A percentile compares a stretch with the other conserved stretches of the same genome.
Conservation (phyloP, 2,888 invertebrate species). For the Acleris holmiana region DNA sequence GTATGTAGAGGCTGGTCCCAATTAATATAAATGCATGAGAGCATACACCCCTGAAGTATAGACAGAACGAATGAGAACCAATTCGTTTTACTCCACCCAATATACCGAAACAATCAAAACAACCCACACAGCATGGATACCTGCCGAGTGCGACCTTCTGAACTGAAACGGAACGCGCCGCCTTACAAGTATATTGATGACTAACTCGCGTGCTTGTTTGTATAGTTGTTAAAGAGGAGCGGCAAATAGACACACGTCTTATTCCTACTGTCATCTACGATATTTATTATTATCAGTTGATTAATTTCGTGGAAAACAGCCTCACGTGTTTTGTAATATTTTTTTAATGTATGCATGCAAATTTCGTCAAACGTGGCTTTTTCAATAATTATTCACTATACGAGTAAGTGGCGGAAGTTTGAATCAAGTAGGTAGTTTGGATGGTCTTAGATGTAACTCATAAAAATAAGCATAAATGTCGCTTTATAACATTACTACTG, state of each 20-base stretch:
- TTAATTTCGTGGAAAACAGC: too few species aligned
- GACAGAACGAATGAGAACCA: conserved; percentile 38
- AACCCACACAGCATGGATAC: conserved; percentile 53
- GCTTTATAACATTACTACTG: too few species aligned
- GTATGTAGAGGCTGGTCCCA: too few species aligned
- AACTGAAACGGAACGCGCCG: conserved; percentile 45
- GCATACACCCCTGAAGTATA: not conserved
- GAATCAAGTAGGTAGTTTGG: too few species aligned
- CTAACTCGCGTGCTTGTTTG: conserved; percentile 7
- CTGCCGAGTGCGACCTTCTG: conserved; percentile 49
- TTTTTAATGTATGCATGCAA: too few species aligned
- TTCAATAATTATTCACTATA: too few species aligned
- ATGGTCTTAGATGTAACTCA: too few species aligned
- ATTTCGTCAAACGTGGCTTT: too few species aligned
- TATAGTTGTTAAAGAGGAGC: conserved; percentile 14
- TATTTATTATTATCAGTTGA: not conserved
- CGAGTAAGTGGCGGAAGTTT: too few species aligned
- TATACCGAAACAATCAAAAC: conserved; percentile 59
- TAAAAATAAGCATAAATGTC: too few species aligned
- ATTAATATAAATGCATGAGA: not conserved
- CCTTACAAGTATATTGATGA: conserved; percentile 8
- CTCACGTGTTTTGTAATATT: too few species aligned
- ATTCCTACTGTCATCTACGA: not conserved
- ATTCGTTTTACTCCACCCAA: conserved; percentile 37
- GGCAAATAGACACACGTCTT: conserved; percentile 20